Evolutionary conservation across 30 jellyfish, hydroid and myxozoan species (phyloP), one percentile per base, ranked within the genome.

Genomic region (Morbakka virulenta): DNA sequence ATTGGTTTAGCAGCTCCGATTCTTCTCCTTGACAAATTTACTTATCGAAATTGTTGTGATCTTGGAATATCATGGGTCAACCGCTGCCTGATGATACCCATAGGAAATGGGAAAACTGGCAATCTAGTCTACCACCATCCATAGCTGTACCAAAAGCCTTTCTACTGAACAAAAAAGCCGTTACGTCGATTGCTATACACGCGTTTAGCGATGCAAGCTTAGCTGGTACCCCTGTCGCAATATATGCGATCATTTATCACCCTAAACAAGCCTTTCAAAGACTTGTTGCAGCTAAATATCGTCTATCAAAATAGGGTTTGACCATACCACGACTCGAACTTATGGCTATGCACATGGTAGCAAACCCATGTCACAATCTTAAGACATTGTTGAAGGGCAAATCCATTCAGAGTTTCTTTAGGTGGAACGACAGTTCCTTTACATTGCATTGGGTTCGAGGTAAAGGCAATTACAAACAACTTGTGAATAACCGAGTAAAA

Each of bases 271-370:
- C 50, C 4, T 69, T n/a, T 21, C 77, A 50, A 47, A 88, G 88
- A 50, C 80, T 86, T 22, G 51, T 86, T 1, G 57, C 93, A 24
- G 63, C 82, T n/a, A 68, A 67, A 69, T 25, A 64, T 21, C 26
- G 89, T n/a, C 13, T 79, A 2, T 24, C 69, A 12, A 79, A 79
- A 62, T 67, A 70, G 29, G 35, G 72, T 31, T 64, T 64, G 28
- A 47, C 89, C 17, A 81, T 81, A 47, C 93, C 93, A n/a, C 78
- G 72, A 21, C 51, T 81, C 64, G 93, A 81, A 28, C 93, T 70
- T 22, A 53, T 32, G 2, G 89, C 93, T 0, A 69, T 69, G 13
- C 89, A 69, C 51, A 81, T 81, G 82, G 93, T 57, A 22, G 89
- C 93, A 33, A 81, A 69, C 89, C 48, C 28, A 33, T 20, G 67